Conservation (phyloP, 2,797 vertebrate genomes). For the Echeneis naucrates region DNA sequence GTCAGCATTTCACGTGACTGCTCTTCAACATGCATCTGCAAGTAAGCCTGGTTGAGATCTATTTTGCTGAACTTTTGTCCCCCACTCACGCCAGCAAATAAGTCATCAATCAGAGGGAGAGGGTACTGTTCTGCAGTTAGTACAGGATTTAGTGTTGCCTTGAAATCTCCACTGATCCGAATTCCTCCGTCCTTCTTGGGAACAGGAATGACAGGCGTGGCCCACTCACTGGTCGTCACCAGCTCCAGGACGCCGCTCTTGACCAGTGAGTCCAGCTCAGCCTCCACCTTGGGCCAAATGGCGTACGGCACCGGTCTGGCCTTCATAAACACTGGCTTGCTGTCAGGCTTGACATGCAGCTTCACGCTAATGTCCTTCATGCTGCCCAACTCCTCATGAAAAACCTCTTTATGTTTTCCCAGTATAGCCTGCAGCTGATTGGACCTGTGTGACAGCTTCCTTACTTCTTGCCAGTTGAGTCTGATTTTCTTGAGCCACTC, state of each 20-base stretch:
- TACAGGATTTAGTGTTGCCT: not conserved
- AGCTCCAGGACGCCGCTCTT: not conserved
- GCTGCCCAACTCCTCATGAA: not conserved
- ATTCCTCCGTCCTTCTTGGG: not conserved
- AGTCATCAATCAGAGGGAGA: no score
- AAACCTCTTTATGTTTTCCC: not conserved
- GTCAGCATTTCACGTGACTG: no score
- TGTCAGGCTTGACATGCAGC: no score
- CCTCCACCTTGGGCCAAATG: not conserved
- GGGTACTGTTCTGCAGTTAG: not conserved
- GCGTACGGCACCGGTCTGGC: not conserved
- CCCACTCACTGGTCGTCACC: not conserved
- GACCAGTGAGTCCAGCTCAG: not conserved
- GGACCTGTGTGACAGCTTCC: no score
- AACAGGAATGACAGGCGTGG: not conserved
- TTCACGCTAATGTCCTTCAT: no score
- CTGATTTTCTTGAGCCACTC: not conserved
- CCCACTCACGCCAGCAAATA: no score
- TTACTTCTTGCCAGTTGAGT: not conserved
- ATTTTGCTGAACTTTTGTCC: no score
- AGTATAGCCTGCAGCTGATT: not conserved
- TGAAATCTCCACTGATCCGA: not conserved
- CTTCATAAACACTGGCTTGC: no score
- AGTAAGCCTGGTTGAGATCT: no score
- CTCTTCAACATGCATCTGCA: no score